Conservation (phyloP, 2,888 invertebrate genomes). For the Agriotes lineatus region DNA sequence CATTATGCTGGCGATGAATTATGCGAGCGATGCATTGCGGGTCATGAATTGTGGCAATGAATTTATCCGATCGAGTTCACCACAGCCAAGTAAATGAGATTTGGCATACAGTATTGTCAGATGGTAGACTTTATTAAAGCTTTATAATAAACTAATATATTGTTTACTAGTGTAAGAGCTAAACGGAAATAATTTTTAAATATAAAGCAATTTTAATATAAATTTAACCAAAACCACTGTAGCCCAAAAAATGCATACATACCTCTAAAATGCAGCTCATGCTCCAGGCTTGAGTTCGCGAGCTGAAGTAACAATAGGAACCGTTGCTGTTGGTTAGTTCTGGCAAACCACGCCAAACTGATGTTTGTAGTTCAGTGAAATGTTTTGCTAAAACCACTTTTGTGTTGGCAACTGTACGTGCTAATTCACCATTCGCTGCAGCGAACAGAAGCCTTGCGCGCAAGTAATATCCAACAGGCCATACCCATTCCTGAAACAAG, state of each 20-base stretch:
- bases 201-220: too few species aligned
- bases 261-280: conserved; percentile 90
- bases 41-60: too few species aligned
- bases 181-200: too few species aligned
- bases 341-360: conserved; percentile 94
- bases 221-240: not conserved
- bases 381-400: conserved; percentile 78
- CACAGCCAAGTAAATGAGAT: too few species aligned
- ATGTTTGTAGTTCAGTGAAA: conserved; percentile 80
- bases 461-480: conserved; percentile 95
- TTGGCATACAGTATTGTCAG: too few species aligned
- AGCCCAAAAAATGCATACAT: conserved; percentile 37
- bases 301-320: conserved; percentile 85
- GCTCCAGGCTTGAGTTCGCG: conserved; percentile 98
- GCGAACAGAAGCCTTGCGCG: conserved; percentile 90
- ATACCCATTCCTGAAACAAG: conserved; percentile 89
- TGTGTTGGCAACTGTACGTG: conserved; percentile 68
- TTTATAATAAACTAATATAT: too few species aligned
- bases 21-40: too few species aligned
- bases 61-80: too few species aligned
- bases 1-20: too few species aligned
- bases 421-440: conserved; percentile 70
- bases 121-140: too few species aligned
- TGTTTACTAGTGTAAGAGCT: too few species aligned
- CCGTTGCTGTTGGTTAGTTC: conserved; percentile 95